phyloP scores from a whole-genome alignment of 2,888 invertebrate species.

The Incurvaria masculella region DNA sequence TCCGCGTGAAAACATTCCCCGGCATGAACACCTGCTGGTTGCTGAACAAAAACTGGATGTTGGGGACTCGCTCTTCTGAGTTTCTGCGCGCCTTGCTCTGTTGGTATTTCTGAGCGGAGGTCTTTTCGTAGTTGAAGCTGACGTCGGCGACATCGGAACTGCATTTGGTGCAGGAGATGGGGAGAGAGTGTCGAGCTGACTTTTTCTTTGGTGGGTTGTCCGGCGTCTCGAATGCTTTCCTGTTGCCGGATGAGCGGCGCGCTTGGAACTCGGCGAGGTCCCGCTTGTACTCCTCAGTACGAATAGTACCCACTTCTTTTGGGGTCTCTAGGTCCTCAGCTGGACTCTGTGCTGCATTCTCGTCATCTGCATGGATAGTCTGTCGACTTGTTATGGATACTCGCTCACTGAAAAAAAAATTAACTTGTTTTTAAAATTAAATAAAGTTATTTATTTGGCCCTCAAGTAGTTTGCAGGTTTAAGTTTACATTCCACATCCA shows the following conservation, averaged over 20 bases:
- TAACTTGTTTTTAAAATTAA: too few species aligned
- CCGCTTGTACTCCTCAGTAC: conserved; percentile 47
- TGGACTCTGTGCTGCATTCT: conserved; percentile 20
- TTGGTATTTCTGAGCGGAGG: conserved; percentile 39
- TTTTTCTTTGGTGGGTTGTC: conserved; percentile 27
- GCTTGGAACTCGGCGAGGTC: conserved; percentile 51
- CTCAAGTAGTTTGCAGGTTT: too few species aligned
- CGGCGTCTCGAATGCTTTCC: conserved; percentile 28
- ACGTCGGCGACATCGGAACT: conserved; percentile 32
- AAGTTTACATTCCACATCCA: too few species aligned
- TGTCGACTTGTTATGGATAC: conserved; percentile 40
- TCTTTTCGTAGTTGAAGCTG: conserved; percentile 46
- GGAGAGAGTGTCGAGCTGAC: conserved; percentile 42
- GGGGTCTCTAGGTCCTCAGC: conserved; percentile 14
- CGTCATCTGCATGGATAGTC: conserved; percentile 23
- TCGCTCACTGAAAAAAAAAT: conserved; percentile 42
- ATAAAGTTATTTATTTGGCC: too few species aligned
- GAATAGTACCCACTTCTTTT: conserved; percentile 34
- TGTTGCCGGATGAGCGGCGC: conserved; percentile 32
- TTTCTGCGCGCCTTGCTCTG: conserved; percentile 31
- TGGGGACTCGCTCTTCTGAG: conserved; percentile 29
- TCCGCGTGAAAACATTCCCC: conserved; percentile 29
- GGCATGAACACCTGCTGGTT: conserved; percentile 53
- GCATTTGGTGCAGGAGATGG: conserved; percentile 42
- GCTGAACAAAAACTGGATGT: conserved; percentile 49